These are phyloP conservation scores for Gallinago media DNA, from an alignment of 2,113 vertebrate species.

Conservation along the genomic window DNA sequence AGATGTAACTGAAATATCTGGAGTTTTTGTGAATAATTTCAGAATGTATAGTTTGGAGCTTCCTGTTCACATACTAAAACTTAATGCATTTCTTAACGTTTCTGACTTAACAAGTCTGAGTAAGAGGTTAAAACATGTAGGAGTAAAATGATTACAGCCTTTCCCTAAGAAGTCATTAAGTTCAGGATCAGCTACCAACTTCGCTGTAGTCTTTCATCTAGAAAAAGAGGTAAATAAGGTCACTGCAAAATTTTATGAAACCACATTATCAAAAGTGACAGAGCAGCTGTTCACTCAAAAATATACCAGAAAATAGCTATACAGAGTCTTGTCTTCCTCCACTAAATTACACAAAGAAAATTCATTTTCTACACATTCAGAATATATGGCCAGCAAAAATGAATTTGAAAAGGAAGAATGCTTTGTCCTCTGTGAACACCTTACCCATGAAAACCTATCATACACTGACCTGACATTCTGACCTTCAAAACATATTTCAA, in stretches of 20 bases:
- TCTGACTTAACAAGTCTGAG: neutral
- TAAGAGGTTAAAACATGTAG: conserved; percentile 6
- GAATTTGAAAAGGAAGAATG: neutral
- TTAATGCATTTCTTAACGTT: neutral
- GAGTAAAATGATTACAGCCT: neutral
- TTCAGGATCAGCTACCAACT: neutral
- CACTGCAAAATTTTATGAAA: neutral
- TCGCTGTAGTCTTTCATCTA: neutral
- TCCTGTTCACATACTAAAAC: neutral
- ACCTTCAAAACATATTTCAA: conserved; percentile 41
- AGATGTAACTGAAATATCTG: neutral
- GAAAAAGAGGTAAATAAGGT: neutral
- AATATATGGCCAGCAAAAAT: neutral
- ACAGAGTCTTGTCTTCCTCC: neutral
- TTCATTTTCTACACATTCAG: neutral
- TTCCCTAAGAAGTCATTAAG: neutral
- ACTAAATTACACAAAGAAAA: neutral
- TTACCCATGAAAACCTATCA: neutral
- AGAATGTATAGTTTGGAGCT: neutral
- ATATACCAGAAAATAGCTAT: neutral
- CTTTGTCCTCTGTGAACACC: conserved; percentile 6
- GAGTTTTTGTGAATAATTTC: neutral
- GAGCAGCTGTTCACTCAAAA: neutral
- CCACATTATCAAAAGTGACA: neutral
- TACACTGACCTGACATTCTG: neutral